These are phyloP conservation scores for Raja brachyura DNA, from an alignment of 2,113 vertebrate species.

Conservation along the genomic window DNA sequence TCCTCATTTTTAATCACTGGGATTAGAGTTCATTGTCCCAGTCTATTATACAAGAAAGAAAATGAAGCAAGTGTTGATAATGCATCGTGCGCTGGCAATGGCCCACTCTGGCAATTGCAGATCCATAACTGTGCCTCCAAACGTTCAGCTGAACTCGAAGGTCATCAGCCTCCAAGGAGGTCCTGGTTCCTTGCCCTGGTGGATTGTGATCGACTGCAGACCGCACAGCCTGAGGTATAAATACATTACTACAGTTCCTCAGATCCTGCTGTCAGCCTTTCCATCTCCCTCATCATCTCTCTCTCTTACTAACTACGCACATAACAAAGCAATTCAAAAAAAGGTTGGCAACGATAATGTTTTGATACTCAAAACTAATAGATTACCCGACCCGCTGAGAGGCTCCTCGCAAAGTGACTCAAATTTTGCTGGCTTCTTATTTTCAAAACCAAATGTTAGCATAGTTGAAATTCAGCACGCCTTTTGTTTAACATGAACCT, in stretches of 20 bases:
- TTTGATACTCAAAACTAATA: background rate
- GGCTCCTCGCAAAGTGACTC: background rate
- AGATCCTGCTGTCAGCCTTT: background rate
- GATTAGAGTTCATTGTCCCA: background rate
- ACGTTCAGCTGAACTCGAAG: background rate
- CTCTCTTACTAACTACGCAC: background rate
- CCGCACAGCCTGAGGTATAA: background rate
- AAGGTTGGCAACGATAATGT: background rate
- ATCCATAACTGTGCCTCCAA: background rate
- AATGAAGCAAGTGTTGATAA: slow-evolving; percentile 22
- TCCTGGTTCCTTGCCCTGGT: background rate
- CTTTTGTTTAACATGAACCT: slow-evolving; percentile 21
- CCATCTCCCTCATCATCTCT: background rate
- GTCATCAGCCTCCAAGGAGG: background rate
- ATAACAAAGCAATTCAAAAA: background rate
- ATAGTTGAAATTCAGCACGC: background rate
- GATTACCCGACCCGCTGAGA: background rate
- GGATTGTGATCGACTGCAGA: background rate
- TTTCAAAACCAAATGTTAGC: background rate
- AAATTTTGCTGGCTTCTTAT: slow-evolving; percentile 4
- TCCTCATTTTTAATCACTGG: background rate
- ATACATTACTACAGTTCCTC: background rate
- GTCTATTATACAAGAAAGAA: background rate
- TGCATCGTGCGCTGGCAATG: background rate
- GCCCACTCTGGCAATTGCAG: background rate